A percentile compares a stretch with the other conserved stretches of the same genome.
Evolutionary conservation across 2,113 vertebrate genomes (phyloP).

Genomic region (Montifringilla adamsi): DNA sequence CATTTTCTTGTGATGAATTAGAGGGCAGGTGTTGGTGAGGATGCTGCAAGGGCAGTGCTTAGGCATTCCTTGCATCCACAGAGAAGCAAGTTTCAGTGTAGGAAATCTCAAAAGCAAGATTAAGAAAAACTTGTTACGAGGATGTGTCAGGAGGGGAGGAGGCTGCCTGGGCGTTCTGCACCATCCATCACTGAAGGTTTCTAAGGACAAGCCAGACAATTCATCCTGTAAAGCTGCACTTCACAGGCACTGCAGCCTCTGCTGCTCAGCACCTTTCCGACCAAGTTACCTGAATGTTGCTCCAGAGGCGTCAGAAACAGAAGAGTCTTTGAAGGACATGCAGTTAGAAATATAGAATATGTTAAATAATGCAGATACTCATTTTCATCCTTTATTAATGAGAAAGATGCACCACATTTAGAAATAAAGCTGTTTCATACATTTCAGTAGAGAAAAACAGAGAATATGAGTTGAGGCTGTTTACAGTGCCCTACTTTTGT

Average conservation of each 20-base stretch:
- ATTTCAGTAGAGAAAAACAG: background rate
- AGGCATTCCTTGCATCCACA: background rate
- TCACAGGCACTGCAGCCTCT: background rate
- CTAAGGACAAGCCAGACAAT: background rate
- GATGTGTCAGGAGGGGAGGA: background rate
- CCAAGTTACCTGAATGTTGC: background rate
- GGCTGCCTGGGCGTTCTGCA: background rate
- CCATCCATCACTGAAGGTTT: background rate
- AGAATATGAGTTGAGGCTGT: background rate
- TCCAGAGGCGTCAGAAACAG: background rate
- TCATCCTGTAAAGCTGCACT: background rate
- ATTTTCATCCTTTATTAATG: slow-evolving; percentile 31
- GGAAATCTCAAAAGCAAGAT: background rate
- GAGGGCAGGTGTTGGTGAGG: background rate
- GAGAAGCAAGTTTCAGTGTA: background rate
- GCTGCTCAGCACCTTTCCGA: background rate
- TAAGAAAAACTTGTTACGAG: background rate
- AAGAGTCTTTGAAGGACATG: background rate
- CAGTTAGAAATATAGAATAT: background rate
- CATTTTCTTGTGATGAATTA: background rate
- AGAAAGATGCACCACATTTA: background rate
- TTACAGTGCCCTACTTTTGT: background rate
- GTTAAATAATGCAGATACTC: background rate
- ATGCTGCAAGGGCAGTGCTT: background rate
- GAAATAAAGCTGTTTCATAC: background rate